Base-by-base conservation (phyloP, 2,797 vertebrate genomes). In the Silurus lanzhouensis region DNA sequence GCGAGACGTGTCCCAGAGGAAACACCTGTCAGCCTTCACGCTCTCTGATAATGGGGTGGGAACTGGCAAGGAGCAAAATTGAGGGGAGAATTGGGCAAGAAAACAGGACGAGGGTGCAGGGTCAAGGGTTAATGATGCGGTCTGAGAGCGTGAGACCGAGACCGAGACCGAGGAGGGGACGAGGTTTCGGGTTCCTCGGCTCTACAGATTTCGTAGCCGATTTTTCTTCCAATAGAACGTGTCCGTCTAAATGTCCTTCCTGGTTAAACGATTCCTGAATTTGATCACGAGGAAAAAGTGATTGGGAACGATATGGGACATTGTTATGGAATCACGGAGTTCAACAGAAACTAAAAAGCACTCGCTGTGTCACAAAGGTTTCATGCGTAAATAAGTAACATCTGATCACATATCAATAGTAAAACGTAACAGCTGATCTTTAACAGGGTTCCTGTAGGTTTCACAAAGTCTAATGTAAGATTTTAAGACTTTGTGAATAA, bases 1-100 rank as follows among this genome's bases (percentile, higher is more conserved):
- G 74, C 15, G 0, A 19, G 74, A 57, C 5, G 15, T 31, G 74
- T 55, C 52, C 52, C 74, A 20, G 74, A 76, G 74, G 74, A 76
- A 58, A 14, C 74, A 76, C 74, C 74, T 19, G 72, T 55, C 20
- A 76, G 52, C 17, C 74, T 31, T 76, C 52, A 76, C 25, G 25
- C 74, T 76, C 74, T 76, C 52, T 9, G 52, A 58, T 76, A 76
- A 76, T 76, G 55, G 25, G 4, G 25, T 31, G 55, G 25, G 25
- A 58, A 76, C 15, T 19, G 25, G 25, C 15, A 75, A 75, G n/a
- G 12, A 76, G 25, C 20, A 20, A 76, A 76, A 38, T 5, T 15
- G 52, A 38, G 25, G n/a, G 5, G n/a, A 76, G 31, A 76, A 58
- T 57, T 58, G 55, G 25, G 52, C 20, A 31, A 52, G 25, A 76